These are phyloP conservation scores for Syngnathus floridae DNA, from an alignment of 2,113 vertebrate species.

Conservation along the genomic window DNA sequence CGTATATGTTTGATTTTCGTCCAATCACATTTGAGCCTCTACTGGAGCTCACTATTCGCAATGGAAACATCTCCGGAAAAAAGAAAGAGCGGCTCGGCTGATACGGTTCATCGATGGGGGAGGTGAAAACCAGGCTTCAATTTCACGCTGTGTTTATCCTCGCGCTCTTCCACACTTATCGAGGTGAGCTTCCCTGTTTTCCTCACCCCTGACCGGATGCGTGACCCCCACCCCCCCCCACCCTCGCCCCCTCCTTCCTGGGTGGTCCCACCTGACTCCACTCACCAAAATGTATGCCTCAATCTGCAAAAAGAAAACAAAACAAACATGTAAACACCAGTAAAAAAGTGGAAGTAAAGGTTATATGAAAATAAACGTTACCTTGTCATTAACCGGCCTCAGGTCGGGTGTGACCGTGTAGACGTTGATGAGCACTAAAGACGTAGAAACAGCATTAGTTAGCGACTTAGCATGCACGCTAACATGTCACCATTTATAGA, in stretches of 20 bases:
- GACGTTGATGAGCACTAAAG: constrained; percentile 83
- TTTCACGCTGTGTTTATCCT: constrained; percentile 63
- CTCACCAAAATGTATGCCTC: constrained; percentile 89
- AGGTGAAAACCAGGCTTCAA: constrained; percentile 19
- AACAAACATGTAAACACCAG: constrained; percentile 45
- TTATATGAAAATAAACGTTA: constrained; percentile 31
- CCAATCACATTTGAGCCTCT: background rate
- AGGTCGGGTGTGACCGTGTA: constrained; percentile 82
- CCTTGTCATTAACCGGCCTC: constrained; percentile 80
- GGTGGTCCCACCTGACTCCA: constrained; percentile 64
- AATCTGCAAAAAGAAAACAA: constrained; percentile 70
- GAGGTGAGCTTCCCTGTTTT: constrained; percentile 51
- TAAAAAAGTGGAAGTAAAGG: background rate
- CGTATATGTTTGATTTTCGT: background rate
- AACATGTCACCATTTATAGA: background rate
- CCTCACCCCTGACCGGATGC: constrained; percentile 33
- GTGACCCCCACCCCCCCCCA: constrained; percentile 27
- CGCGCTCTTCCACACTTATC: constrained; percentile 28
- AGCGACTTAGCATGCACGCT: background rate
- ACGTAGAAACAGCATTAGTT: constrained; percentile 6
- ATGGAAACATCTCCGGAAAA: background rate
- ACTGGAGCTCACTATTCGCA: background rate
- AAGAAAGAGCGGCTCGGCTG: background rate
- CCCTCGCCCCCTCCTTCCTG: constrained; percentile 4
- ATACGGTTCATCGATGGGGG: constrained; percentile 6